Base-by-base conservation (phyloP, 2,113 vertebrate species). In the Burhinus oedicnemus region DNA sequence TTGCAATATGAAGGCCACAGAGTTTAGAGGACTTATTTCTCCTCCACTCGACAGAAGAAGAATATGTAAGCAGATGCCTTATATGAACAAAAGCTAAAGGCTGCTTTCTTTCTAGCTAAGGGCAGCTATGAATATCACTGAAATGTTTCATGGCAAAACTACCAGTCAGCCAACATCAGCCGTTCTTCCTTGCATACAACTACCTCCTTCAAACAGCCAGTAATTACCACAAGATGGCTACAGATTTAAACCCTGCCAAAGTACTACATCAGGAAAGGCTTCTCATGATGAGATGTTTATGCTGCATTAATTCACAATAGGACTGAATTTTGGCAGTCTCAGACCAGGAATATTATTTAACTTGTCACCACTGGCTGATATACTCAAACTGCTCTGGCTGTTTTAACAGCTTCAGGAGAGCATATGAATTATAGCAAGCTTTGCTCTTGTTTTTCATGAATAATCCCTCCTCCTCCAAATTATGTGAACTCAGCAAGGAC, bases 241-340 rank as follows among this genome's bases (percentile, higher is more conserved):
- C 52, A 74, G 19, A 40, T 60, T 49, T n/a, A 90, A 71, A 52
- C 36, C 34, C 62, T 40, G 62, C 13, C 49, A 45, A 66, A 70
- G 54, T 11, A 6, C 30, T 21, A 66, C n/a, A 60, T 45, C 86
- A 57, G 91, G 19, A 68, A 82, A 90, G 68, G 55, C 55, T 87
- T 74, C 70, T 80, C 84, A 21, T 34, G 54, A 93, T 34, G 30
- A 95, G 71, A 91, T 70, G 66, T 74, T 97, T 89, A 58, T 69
- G 83, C 69, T 47, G 72, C 72, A 69, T 62, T 94, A 83, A 93
- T 89, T 95, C 75, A 88, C 89, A 82, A 81, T 32, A 74, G 69
- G 87, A 75, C 47, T 54, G 76, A 96, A 81, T 93, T 94, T 72
- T 91, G 87, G 79, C 82, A 94, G 78, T 81, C 79, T 78, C 55